Percentiles rank a stretch among this genome's conserved stretches.
phyloP scores from a whole-genome alignment of 2,888 invertebrate genomes.

The Griposia aprilina region DNA sequence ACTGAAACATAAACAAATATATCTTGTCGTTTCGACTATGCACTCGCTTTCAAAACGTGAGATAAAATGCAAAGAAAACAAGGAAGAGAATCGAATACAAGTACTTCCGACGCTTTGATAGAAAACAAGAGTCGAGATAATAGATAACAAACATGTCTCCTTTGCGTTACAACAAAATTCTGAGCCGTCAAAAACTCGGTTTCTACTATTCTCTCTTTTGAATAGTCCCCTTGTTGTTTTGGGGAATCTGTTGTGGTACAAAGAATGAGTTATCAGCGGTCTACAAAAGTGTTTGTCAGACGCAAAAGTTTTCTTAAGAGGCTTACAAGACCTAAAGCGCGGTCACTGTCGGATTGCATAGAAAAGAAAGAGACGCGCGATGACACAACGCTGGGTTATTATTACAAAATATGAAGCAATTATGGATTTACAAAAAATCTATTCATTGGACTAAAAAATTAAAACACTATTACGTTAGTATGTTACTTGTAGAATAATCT shows the following conservation, averaged over 20 bases:
- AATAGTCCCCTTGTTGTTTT: slow-evolving; percentile 26
- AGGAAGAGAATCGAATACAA: slow-evolving; percentile 2
- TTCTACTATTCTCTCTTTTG: slow-evolving; percentile 35
- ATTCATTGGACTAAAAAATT: no score
- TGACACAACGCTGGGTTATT: no score
- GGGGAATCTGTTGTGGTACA: slow-evolving; percentile 17
- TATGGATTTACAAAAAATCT: no score
- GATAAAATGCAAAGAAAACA: not conserved
- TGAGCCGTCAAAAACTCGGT: slow-evolving; percentile 32
- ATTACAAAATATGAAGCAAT: no score
- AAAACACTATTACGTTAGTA: no score
- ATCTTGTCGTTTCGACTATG: not conserved
- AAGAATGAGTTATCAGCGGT: slow-evolving; percentile 33
- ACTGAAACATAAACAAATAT: not conserved
- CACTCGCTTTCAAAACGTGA: not conserved
- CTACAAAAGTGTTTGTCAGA: not conserved
- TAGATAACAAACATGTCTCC: slow-evolving; percentile 44
- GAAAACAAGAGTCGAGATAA: slow-evolving; percentile 25
- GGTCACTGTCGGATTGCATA: no score
- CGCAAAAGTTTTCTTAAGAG: not conserved
- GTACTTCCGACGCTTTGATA: not conserved
- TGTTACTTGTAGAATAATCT: no score
- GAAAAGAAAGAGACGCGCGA: no score
- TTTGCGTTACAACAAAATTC: slow-evolving; percentile 41
- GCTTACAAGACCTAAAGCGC: no score